These are phyloP conservation scores for Ochropacha duplaris DNA, from an alignment of 2,888 invertebrate species.

Conservation along the genomic window DNA sequence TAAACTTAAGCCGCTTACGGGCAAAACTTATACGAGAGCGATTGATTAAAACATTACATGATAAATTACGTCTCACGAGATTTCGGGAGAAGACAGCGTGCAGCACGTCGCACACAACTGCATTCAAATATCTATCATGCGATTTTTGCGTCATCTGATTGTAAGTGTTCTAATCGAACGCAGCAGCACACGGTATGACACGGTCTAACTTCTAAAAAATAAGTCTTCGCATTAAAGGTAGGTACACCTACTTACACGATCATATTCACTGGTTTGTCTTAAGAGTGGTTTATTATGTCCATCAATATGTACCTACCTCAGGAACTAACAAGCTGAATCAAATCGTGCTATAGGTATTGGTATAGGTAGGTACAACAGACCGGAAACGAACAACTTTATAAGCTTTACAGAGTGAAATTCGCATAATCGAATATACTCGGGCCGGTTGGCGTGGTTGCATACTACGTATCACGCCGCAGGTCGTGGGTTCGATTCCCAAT, in stretches of 20 bases:
- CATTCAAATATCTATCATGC: background rate
- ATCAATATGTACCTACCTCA: too few relatives aligned
- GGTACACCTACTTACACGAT: too few relatives aligned
- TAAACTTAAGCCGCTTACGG: background rate
- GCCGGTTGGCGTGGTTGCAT: too few relatives aligned
- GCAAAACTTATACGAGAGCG: background rate
- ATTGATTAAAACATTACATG: background rate
- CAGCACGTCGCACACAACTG: background rate
- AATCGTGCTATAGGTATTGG: too few relatives aligned
- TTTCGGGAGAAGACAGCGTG: background rate
- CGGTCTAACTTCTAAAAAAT: too few relatives aligned
- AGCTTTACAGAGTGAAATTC: too few relatives aligned
- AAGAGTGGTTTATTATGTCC: background rate
- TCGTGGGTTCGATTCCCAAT: too few relatives aligned
- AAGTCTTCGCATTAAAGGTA: background rate
- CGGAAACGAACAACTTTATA: conserved; percentile 11
- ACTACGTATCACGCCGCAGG: too few relatives aligned
- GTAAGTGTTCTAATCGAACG: background rate
- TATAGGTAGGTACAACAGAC: too few relatives aligned
- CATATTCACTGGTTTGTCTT: background rate
- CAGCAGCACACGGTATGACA: conserved; percentile 15
- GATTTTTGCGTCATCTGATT: too few relatives aligned
- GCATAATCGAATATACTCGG: too few relatives aligned
- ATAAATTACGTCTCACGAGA: background rate
- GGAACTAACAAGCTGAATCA: too few relatives aligned